Evolutionary conservation across 2,888 invertebrate species (phyloP).

Genomic region (Strigamia maritima): DNA sequence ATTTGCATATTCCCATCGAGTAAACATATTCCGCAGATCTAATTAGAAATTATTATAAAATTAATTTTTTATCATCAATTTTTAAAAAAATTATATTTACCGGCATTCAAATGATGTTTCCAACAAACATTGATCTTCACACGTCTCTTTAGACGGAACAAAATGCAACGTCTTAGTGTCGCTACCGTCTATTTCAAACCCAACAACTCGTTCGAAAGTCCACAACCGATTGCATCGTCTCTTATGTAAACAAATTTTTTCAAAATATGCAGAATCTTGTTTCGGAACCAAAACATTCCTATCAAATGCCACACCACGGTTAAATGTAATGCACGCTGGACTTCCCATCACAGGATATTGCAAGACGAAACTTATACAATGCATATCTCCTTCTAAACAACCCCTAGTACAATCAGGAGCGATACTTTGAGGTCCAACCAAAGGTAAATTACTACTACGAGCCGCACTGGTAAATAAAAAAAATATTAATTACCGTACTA

Average conservation of each 20-base stretch:
- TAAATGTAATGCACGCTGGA: constrained; percentile 50
- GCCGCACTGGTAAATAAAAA: background rate
- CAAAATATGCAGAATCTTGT: constrained; percentile 53
- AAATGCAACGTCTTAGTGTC: constrained; percentile 54
- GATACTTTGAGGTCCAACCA: constrained; percentile 36
- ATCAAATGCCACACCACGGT: constrained; percentile 51
- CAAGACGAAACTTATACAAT: constrained; percentile 51
- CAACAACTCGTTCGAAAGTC: constrained; percentile 57
- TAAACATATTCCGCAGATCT: constrained; percentile 57
- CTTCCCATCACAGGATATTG: constrained; percentile 39
- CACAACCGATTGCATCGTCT: constrained; percentile 52
- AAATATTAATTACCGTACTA: too few species aligned
- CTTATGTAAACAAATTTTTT: constrained; percentile 51
- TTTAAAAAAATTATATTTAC: constrained; percentile 43
- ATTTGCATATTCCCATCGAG: constrained; percentile 53
- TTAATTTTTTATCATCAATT: too few species aligned
- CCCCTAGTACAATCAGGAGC: constrained; percentile 37
- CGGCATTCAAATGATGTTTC: constrained; percentile 55
- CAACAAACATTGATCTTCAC: constrained; percentile 56
- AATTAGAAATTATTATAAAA: background rate
- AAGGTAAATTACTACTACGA: background rate
- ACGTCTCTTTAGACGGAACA: constrained; percentile 54
- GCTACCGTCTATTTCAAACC: constrained; percentile 54
- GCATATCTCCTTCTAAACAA: constrained; percentile 44
- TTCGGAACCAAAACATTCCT: constrained; percentile 50